A percentile compares a stretch with the other conserved stretches of the same genome.
Conservation (phyloP, 2,113 vertebrate genomes). For the Chloropsis hardwickii region DNA sequence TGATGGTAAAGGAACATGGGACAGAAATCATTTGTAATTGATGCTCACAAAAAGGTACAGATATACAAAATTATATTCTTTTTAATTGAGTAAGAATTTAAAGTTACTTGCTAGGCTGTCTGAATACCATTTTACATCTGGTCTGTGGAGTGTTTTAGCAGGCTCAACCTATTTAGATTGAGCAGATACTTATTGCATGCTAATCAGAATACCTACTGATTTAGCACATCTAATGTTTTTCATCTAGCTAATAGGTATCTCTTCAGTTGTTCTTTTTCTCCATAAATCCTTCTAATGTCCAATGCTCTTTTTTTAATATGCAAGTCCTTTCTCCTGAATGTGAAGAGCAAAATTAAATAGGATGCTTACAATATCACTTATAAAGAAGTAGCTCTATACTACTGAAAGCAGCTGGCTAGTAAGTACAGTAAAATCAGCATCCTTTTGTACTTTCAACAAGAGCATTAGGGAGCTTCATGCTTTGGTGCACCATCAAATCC, state of each 20-base stretch:
- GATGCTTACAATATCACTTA: neutral
- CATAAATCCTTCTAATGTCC: neutral
- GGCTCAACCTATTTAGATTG: neutral
- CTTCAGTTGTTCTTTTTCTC: neutral
- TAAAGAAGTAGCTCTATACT: neutral
- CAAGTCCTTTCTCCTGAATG: neutral
- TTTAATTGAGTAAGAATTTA: neutral
- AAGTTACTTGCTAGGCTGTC: neutral
- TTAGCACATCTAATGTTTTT: constrained; percentile 2
- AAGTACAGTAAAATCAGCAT: neutral
- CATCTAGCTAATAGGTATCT: neutral
- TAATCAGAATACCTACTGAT: constrained; percentile 10
- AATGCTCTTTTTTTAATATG: constrained; percentile 6
- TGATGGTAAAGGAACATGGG: neutral
- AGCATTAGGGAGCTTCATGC: neutral
- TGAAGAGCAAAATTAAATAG: neutral
- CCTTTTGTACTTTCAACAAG: neutral
- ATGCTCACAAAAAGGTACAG: neutral
- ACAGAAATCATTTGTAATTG: neutral
- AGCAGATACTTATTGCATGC: neutral
- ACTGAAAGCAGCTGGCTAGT: neutral
- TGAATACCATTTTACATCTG: neutral
- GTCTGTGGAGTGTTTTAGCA: neutral
- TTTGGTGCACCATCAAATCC: neutral
- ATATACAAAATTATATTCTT: neutral